Evolutionary conservation across 2,888 invertebrate species (phyloP), one percentile per base, ranked within the genome.

Genomic region (Spisula solida): DNA sequence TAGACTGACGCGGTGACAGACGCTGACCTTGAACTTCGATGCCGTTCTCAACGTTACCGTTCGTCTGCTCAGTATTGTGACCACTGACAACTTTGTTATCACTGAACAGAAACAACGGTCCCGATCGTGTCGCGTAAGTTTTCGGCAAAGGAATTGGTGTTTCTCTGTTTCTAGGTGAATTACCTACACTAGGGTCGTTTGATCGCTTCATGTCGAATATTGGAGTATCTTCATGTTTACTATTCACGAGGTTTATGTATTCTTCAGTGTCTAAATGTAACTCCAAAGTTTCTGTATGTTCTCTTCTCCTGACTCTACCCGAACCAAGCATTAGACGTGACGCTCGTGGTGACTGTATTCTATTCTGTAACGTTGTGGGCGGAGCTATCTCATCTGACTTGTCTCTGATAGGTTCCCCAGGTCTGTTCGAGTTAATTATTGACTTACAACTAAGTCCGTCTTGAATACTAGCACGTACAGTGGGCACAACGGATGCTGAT

Each of bases 21-120:
- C 56, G 41, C 10, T 78, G 79, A 41, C 87, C 87, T 14, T 60
- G 4, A 4, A 87, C 60, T 48, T 82, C 41, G 1, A 85, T 79
- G 1, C 20, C 34, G 41, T 41, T 47, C n/a, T 47, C 18, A 25
- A 25, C 25, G 84, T 75, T 78, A 25, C 29, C 31, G 16, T 47
- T 0, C 14, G 5, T 34, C 20, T 51, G 51, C 29, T 31, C 10
- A 0, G 41, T 29, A 12, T 10, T 79, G 16, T 81, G 60, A n/a
- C 81, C 84, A 16, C 80, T 89, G 29, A 86, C 80, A 18, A 87
- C 48, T 56, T 87, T 90, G 29, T 86, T 83, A 55, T 92, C 90
- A 51, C 90, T 92, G 78, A 87, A 91, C 25, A 91, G 48, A 55
- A 91, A 75, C 66, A 90, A 47, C 2, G 90, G 88, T 0, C 90